Evolutionary conservation across 2,113 vertebrate species (phyloP), one percentile per base, ranked within the genome.

Genomic region (Petrocephalus zakoni): DNA sequence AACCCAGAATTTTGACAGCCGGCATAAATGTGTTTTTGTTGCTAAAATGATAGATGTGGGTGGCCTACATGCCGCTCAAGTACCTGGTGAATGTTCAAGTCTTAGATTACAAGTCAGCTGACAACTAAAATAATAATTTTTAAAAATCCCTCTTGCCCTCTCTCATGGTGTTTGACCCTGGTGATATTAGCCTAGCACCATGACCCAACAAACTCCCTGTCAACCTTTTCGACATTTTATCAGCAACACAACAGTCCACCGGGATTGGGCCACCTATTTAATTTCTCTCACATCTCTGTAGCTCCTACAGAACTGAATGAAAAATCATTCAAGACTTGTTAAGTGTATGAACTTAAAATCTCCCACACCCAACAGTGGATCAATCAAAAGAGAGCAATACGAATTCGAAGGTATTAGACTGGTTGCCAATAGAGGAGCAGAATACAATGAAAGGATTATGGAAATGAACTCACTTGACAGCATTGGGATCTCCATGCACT

Each of bases 401-500:
- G n/a, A 83, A 84, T 15, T 25, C 82, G 72, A 42, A 19, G 5
- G 34, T 11, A 75, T 42, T 13, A 37, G 15, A 8, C 17, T 78
- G 34, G 13, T 19, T 42, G 25, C 15, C 72, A 78, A 78, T 42
- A 78, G 29, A 21, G 10, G 19, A 19, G 49, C 5, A 56, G 29
- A 29, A 37, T 34, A 55, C 11, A 42, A 87, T 0, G 4, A n/a
- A 42, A 29, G n/a, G 46, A 55, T 34, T n/a, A 25, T 37, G 52
- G 19, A 87, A 86, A 89, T 55, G 1, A 53, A 92, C 97, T 97
- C 92, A 99, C 98, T 97, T 99, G 93, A 98, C 96, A 87, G 97
- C 96, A 19, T 97, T 97, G 6, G 97, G 96, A 72, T 99, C 98
- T 68, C 98, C 95, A 0, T 97, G 98, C 34, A 97, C 94, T 92